Conservation (phyloP, 2,113 vertebrate species). For the Strigops habroptila region DNA sequence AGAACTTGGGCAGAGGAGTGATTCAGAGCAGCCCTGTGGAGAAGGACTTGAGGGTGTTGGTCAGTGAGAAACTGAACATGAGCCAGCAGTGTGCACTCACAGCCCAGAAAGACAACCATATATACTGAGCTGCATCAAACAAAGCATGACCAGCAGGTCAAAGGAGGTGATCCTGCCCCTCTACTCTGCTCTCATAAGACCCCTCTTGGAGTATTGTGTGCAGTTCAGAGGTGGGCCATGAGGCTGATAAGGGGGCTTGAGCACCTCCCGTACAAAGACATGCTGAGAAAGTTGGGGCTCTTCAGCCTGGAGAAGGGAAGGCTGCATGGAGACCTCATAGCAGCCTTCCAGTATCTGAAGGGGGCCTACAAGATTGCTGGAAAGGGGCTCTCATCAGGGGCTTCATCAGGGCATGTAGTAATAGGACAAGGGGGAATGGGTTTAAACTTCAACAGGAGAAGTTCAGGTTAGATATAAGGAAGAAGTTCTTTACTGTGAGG, state of each 20-base stretch:
- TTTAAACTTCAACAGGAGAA: too few relatives aligned
- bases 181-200: not conserved
- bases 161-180: not conserved
- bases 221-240: not conserved
- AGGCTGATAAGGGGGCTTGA: not conserved
- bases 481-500: too few relatives aligned
- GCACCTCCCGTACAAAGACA: not conserved
- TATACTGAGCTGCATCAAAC: not conserved
- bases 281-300: not conserved
- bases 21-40: not conserved
- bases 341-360: not conserved
- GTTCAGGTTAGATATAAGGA: too few relatives aligned
- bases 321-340: not conserved
- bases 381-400: not conserved
- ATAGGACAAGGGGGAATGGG: too few relatives aligned
- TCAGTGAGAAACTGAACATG: not conserved
- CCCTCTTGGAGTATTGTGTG: not conserved
- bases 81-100: not conserved
- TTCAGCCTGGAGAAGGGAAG: not conserved
- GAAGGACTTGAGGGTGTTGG: not conserved
- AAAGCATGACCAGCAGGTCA: not conserved
- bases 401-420: not conserved
- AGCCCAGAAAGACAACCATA: not conserved
- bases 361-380: not conserved
- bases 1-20: not conserved